Percentiles rank a stretch among this genome's conserved stretches.
Conservation (phyloP, 2,888 invertebrate species). For the Pollenia amentaria region DNA sequence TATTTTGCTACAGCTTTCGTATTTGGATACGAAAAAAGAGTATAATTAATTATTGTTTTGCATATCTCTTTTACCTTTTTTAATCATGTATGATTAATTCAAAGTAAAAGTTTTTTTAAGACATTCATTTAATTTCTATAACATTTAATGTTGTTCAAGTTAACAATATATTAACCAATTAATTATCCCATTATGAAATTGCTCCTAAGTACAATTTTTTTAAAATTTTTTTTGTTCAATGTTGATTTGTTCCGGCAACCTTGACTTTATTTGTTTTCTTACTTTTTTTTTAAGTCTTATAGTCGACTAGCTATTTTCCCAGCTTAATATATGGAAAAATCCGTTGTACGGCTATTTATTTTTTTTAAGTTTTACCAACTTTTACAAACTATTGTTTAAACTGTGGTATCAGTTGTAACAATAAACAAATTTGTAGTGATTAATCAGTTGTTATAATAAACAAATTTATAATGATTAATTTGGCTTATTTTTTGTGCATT, state of each 20-base stretch:
- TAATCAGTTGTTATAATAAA: slow-evolving; percentile 15
- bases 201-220: neutral
- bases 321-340: slow-evolving; percentile 30
- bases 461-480: slow-evolving; percentile 15
- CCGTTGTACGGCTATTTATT: slow-evolving; percentile 34
- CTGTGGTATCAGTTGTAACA: slow-evolving; percentile 16
- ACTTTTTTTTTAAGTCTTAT: slow-evolving; percentile 9
- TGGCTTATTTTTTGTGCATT: neutral
- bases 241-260: slow-evolving; percentile 54
- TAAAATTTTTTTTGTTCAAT: slow-evolving; percentile 30
- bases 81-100: neutral
- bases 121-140: no score
- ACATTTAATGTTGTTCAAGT: no score
- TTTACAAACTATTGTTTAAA: slow-evolving; percentile 25
- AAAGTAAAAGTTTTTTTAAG: no score
- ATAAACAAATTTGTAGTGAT: slow-evolving; percentile 15
- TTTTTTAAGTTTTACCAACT: neutral
- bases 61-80: neutral
- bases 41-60: no score
- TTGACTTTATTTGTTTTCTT: slow-evolving; percentile 62
- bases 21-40: no score
- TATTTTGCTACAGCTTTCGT: no score
- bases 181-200: no score
- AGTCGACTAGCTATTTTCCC: slow-evolving; percentile 17
- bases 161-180: no score